Evolutionary conservation across 2,113 vertebrate genomes (phyloP).

Genomic region (Chinchilla lanigera): DNA sequence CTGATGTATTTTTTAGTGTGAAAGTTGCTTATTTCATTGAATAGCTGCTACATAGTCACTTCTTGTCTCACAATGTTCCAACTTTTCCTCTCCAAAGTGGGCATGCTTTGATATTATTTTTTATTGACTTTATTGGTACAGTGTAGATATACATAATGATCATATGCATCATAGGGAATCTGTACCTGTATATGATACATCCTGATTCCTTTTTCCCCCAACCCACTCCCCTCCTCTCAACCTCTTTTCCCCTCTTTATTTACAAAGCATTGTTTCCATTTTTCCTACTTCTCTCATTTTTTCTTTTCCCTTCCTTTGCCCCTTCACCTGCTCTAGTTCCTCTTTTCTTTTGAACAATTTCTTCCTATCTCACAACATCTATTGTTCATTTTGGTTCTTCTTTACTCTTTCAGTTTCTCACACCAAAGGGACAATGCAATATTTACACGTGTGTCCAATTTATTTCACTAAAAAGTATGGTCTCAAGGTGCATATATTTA

Average conservation of each 20-base stretch:
- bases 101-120: neutral
- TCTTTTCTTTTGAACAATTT: neutral
- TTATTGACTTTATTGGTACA: neutral
- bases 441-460: neutral
- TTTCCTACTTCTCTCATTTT: neutral
- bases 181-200: neutral
- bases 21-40: neutral
- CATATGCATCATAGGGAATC: neutral
- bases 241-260: neutral
- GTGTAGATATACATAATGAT: neutral
- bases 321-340: neutral
- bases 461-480: neutral
- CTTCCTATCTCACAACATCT: neutral
- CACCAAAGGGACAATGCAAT: neutral
- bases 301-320: neutral
- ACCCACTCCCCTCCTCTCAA: neutral
- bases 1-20: neutral
- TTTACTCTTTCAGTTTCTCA: neutral
- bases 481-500: neutral
- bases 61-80: neutral
- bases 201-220: neutral
- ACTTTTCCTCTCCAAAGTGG: neutral
- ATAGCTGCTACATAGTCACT: neutral
- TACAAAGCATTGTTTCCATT: neutral
- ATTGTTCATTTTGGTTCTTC: neutral